Percentiles rank a stretch among this genome's conserved stretches.
Conservation (phyloP, 2,888 invertebrate species). For the Dorcus parallelipipedus region DNA sequence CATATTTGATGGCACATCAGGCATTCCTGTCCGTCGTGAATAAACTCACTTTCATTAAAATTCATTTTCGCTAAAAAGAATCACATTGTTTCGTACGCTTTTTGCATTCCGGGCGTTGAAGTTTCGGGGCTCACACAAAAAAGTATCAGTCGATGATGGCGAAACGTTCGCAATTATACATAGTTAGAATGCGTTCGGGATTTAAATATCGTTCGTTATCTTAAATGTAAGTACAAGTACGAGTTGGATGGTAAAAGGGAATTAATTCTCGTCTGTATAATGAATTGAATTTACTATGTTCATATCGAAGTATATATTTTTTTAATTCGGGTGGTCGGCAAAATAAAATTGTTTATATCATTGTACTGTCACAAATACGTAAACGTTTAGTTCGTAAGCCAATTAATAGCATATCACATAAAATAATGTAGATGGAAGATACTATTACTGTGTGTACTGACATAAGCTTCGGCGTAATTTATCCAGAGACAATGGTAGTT, state of each 20-base stretch:
- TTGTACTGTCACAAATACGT: constrained; percentile 36
- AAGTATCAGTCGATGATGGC: too few relatives aligned
- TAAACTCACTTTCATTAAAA: constrained; percentile 36
- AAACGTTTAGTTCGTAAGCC: constrained; percentile 30
- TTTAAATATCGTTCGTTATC: too few relatives aligned
- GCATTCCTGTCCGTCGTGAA: constrained; percentile 41
- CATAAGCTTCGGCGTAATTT: constrained; percentile 6
- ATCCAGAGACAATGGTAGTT: constrained; percentile 3
- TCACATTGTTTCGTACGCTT: background rate
- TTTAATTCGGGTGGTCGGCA: constrained; percentile 8
- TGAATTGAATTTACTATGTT: constrained; percentile 41
- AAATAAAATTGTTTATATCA: constrained; percentile 38
- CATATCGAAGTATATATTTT: constrained; percentile 26
- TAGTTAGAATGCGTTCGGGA: too few relatives aligned
- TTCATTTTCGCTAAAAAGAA: constrained; percentile 15
- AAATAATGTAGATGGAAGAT: constrained; percentile 41
- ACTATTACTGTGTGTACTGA: constrained; percentile 21
- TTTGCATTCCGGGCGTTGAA: too few relatives aligned
- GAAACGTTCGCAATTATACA: too few relatives aligned
- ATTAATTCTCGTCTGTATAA: constrained; percentile 34
- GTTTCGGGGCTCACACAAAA: too few relatives aligned
- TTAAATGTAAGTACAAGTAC: too few relatives aligned
- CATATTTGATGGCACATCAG: constrained; percentile 48
- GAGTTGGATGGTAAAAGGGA: constrained; percentile 16
- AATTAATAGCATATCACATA: constrained; percentile 42